Base-by-base conservation (phyloP, 1,140 invertebrate species). In the Pentalonia nigronervosa region DNA sequence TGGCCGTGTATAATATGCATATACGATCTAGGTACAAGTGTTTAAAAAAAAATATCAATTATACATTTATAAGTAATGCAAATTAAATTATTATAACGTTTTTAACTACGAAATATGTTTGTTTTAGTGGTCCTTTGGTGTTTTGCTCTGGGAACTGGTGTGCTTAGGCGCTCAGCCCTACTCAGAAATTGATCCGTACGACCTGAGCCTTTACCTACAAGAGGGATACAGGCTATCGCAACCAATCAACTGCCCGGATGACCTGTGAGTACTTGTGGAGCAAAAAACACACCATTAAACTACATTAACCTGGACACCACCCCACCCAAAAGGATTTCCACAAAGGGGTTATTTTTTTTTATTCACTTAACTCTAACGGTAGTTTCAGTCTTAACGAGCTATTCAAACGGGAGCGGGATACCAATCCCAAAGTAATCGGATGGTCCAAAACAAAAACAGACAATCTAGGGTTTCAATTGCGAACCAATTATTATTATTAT, bases 231-330 rank as follows among this genome's bases (percentile, higher is more conserved):
- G 98, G 94, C 96, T 99, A 36, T 96, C 97, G 21, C 98, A 99
- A 94, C 99, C 99, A 11, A 96, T 97, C 94, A 99, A 98, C 95
- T 99, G 98, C 95, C 99, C 99, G 3, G 98, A 99, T 96, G 98
- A 99, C 96, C 95, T 99, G 97, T 99, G 96, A 97, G 97, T 97
- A 95, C 11, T 93, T 93, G 41, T 67, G 47, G 21, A 50, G 23
- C 90, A 50, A 86, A 84, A 93, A 93, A 76, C 45, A 53, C 84
- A 11, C 8, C n/a, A 50, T 48, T 17, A 41, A 90, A 41, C 50
- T 56, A 60, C 23, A 45, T 90, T 67, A 90, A 30, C 11, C 53
- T 30, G 34, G 23, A 45, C 30, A 90, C 25, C 25, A 21, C 20
- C 36, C 25, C 3, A 90, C 23, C 14, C 41, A 30, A 89, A 60